Evolutionary conservation across 2,113 vertebrate species (phyloP).

Genomic region (Pseudopodoces humilis): DNA sequence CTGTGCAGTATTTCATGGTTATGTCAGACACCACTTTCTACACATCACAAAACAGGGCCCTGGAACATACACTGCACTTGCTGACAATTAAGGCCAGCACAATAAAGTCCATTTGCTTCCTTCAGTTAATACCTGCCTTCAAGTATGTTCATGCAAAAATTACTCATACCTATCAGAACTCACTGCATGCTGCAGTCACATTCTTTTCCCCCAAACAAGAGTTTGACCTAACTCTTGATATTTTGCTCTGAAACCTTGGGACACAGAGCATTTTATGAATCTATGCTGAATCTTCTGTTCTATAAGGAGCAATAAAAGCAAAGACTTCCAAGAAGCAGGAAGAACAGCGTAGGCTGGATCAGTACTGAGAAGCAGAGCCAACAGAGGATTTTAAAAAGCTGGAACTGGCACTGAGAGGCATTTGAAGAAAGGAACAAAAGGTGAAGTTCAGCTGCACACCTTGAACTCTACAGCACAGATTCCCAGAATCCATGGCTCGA

Average conservation of each 20-base stretch:
- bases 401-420: slow-evolving; percentile 31
- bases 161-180: neutral
- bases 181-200: neutral
- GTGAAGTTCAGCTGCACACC: slow-evolving; percentile 62
- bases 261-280: neutral
- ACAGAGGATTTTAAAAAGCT: slow-evolving; percentile 39
- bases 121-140: neutral
- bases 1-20: neutral
- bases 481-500: slow-evolving; percentile 11
- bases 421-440: slow-evolving; percentile 59
- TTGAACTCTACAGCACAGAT: slow-evolving; percentile 32
- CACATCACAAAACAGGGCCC: neutral
- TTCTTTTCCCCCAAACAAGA: neutral
- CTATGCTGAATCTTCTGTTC: neutral
- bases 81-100: neutral
- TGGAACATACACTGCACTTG: neutral
- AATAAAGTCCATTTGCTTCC: neutral
- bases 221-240: neutral
- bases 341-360: slow-evolving; percentile 46
- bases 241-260: neutral
- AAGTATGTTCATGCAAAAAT: neutral
- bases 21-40: neutral
- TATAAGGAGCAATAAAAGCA: slow-evolving; percentile 19
- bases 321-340: slow-evolving; percentile 59
- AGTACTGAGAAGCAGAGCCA: slow-evolving; percentile 33